These are phyloP conservation scores for Liopterus haemorrhoidalis DNA, from an alignment of 2,888 invertebrate species.

Conservation along the genomic window DNA sequence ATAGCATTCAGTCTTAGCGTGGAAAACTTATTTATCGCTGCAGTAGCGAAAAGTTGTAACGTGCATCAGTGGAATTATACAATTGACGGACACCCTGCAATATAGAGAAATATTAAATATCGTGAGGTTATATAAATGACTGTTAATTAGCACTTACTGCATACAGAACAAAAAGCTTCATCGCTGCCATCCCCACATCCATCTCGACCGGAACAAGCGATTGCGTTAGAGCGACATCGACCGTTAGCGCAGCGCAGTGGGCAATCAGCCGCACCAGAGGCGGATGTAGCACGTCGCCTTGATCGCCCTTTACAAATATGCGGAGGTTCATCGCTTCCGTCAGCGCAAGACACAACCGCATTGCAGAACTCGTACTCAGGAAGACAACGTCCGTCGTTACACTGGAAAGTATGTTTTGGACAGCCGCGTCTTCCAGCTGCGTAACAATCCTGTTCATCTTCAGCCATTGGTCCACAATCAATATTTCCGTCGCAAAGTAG, in stretches of 20 bases:
- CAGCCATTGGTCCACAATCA: slow-evolving; percentile 72
- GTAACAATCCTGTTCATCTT: slow-evolving; percentile 64
- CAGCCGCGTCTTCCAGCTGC: slow-evolving; percentile 51
- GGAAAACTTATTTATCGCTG: too few species aligned
- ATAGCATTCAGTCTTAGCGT: too few species aligned
- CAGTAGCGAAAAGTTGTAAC: too few species aligned
- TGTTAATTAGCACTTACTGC: slow-evolving; percentile 63
- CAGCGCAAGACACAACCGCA: slow-evolving; percentile 77
- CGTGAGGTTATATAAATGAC: neutral
- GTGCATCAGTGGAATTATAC: too few species aligned
- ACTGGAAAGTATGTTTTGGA: slow-evolving; percentile 77
- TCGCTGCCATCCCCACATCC: slow-evolving; percentile 90
- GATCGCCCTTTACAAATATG: slow-evolving; percentile 63
- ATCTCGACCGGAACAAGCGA: slow-evolving; percentile 83
- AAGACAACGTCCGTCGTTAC: slow-evolving; percentile 80
- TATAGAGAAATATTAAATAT: slow-evolving; percentile 16
- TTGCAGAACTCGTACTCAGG: slow-evolving; percentile 91
- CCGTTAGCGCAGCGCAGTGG: slow-evolving; percentile 83
- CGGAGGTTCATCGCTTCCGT: slow-evolving; percentile 85
- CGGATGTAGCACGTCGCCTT: slow-evolving; percentile 44
- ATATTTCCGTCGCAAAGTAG: slow-evolving; percentile 73
- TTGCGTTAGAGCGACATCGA: slow-evolving; percentile 80
- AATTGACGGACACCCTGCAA: slow-evolving; percentile 35
- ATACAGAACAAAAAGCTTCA: slow-evolving; percentile 76
- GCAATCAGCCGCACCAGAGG: too few species aligned